Conservation (phyloP, 2,888 invertebrate species). For the Cynaeus angustus region DNA sequence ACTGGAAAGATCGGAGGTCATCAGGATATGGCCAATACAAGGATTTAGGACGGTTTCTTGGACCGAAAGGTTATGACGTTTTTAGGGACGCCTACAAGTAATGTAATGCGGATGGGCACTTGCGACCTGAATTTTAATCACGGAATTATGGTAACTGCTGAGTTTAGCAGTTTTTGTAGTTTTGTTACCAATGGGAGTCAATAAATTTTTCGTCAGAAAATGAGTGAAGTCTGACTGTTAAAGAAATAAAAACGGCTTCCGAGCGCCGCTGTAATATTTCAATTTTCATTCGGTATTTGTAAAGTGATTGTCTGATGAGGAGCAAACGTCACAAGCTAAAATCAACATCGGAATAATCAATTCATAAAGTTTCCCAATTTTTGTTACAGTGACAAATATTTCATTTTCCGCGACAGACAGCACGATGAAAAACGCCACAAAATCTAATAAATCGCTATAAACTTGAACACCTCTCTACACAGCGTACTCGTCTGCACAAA, state of each 20-base stretch:
- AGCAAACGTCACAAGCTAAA: too few species aligned
- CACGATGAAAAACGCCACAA: too few species aligned
- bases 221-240: too few species aligned
- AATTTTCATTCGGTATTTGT: too few species aligned
- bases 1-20: conserved; percentile 57
- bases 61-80: conserved; percentile 61
- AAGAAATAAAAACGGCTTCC: too few species aligned
- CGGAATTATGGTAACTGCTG: conserved; percentile 54
- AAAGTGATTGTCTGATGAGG: too few species aligned
- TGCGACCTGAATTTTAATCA: conserved; percentile 62
- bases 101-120: conserved; percentile 55
- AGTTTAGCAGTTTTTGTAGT: conserved; percentile 39
- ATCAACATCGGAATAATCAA: too few species aligned
- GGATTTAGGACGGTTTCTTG: conserved; percentile 60
- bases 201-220: neutral
- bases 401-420: neutral
- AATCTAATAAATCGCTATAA: conserved; percentile 4
- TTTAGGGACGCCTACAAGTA: conserved; percentile 58
- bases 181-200: conserved; percentile 5
- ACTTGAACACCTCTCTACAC: conserved; percentile 1
- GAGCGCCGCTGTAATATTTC: too few species aligned
- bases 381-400: neutral
- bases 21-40: conserved; percentile 62
- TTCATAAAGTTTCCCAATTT: too few species aligned
- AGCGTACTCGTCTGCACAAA: conserved; percentile 11